Base-by-base conservation (phyloP, 1,140 invertebrate genomes). In the Pinna nobilis region DNA sequence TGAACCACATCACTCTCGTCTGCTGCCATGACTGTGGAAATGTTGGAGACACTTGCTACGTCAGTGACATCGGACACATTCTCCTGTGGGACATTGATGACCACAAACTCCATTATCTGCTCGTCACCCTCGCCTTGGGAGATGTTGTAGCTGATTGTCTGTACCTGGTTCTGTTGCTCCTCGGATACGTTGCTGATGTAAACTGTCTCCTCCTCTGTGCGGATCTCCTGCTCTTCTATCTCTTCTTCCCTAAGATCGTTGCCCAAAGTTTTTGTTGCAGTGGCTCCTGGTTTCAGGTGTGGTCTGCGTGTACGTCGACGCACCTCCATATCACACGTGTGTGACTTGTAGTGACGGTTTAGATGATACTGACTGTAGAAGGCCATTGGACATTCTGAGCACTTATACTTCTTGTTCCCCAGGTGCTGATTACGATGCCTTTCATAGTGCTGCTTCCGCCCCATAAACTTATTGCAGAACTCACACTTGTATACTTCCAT, bases 1-100 rank as follows among this genome's bases (percentile, higher is more conserved):
- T 63, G 59, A 13, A 63, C 59, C 59, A 63, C 59, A 44, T 63
- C 59, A 23, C 44, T 63, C 25, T 63, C 59, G n/a, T 63, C 59
- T 30, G 39, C 59, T 63, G 59, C 39, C 9, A 44, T 35, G n/a
- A 63, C 39, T 5, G 35, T 44, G 25, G 39, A n/a, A 9, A 44
- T 44, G 39, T n/a, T n/a, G 9, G n/a, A 9, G 9, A 11, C 39
- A 11, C 9, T 44, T 11, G 39, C n/a, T 44, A n/a, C n/a, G 9
- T 11, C n/a, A 11, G 9, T 44, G 9, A 63, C 59, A 6, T 59
- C 55, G 13, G 28, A 6, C 13, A 35, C 28, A 11, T 32, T 37
- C 13, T 63, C 59, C 28, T 39, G 39, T n/a, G 59, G n/a, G 18
- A 41, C 35, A 11, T 63, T 63, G 2, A 63, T 63, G 20, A 63